A percentile compares a stretch with the other conserved stretches of the same genome.
phyloP scores from a whole-genome alignment of 1,140 invertebrate species.

The Ganaspis sp. region DNA sequence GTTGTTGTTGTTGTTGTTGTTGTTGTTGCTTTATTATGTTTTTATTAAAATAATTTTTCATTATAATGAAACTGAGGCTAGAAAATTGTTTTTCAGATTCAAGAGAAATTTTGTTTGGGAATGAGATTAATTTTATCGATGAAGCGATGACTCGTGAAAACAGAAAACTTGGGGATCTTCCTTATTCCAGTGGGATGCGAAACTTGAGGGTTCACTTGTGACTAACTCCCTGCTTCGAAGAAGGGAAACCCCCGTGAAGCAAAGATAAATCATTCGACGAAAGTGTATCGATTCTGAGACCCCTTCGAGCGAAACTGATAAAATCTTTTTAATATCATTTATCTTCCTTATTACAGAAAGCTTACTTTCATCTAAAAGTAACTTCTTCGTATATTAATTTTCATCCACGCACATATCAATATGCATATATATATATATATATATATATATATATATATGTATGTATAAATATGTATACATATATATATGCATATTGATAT shows the following conservation, averaged over 20 bases:
- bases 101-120: not conserved
- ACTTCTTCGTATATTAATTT: too few species aligned
- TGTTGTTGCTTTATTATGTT: too few species aligned
- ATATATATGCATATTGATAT: too few species aligned
- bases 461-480: too few species aligned
- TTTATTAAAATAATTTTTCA: too few species aligned
- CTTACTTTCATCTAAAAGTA: not conserved
- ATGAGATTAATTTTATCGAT: constrained; percentile 57
- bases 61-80: too few species aligned
- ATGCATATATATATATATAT: too few species aligned
- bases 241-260: constrained; percentile 52
- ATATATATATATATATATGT: too few species aligned
- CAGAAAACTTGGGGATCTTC: constrained; percentile 53
- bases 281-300: constrained; percentile 50
- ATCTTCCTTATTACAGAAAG: not conserved
- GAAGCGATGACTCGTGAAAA: constrained; percentile 59
- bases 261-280: constrained; percentile 69
- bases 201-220: constrained; percentile 33
- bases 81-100: not conserved
- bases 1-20: too few species aligned
- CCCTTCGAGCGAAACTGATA: not conserved
- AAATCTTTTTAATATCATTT: not conserved
- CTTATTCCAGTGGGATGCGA: constrained; percentile 56
- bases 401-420: too few species aligned
- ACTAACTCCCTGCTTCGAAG: not conserved